phyloP scores from a whole-genome alignment of 2,797 vertebrate species.

The Epinephelus malabaricus region DNA sequence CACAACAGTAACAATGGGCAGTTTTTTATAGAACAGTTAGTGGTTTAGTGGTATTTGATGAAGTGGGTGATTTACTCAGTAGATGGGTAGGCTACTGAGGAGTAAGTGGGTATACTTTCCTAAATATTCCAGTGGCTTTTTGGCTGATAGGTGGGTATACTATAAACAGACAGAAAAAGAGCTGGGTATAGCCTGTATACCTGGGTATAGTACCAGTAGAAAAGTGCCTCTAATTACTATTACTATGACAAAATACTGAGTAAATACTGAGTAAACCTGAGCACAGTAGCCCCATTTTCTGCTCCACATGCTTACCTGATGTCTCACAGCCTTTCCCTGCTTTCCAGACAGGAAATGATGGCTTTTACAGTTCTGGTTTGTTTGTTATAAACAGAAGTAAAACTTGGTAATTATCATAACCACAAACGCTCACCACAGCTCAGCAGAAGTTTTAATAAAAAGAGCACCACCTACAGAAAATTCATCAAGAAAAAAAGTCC shows the following conservation, averaged over 20 bases:
- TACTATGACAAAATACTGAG: background rate
- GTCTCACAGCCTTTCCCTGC: background rate
- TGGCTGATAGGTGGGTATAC: too few relatives aligned
- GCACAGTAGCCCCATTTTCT: background rate
- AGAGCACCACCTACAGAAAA: constrained; percentile 38
- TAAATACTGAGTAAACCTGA: background rate
- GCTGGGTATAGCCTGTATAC: too few relatives aligned
- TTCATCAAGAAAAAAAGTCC: background rate
- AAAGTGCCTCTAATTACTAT: background rate
- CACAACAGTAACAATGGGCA: background rate
- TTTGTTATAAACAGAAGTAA: constrained; percentile 12
- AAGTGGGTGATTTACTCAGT: too few relatives aligned
- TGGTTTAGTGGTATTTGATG: too few relatives aligned
- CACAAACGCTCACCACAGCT: background rate
- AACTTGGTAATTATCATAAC: background rate
- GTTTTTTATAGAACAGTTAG: background rate
- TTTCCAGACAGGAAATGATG: constrained; percentile 1
- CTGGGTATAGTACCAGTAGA: too few relatives aligned
- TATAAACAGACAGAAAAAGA: too few relatives aligned
- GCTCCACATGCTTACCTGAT: background rate
- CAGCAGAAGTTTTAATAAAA: background rate
- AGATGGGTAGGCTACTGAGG: too few relatives aligned
- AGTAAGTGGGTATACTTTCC: too few relatives aligned
- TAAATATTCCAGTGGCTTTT: too few relatives aligned
- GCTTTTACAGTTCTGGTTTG: constrained; percentile 10